Evolutionary conservation across 1,140 invertebrate genomes (phyloP), one percentile per base, ranked within the genome.

Genomic region (Zaprionus inermis): DNA sequence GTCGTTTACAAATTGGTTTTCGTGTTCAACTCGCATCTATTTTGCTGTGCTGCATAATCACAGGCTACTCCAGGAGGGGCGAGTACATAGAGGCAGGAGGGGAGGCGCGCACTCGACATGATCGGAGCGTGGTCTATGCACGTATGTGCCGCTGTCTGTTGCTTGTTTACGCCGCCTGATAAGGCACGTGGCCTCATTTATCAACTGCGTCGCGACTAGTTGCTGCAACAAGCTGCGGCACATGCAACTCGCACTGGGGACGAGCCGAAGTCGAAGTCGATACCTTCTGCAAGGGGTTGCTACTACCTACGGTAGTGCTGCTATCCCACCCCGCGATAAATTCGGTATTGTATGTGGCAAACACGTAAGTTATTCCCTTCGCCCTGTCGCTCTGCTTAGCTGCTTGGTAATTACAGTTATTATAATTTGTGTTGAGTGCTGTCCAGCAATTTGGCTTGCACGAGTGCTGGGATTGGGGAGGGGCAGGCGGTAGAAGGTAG

Each of bases 151-250:
- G 73, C 49, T 44, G 59, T 79, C 60, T 68, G 67, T 51, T 61
- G 82, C 79, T 88, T 84, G 84, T 89, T 77, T 84, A 75, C 76
- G 58, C 72, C 70, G 52, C 56, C 72, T 78, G 84, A 89, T 89
- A 89, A 89, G 84, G 84, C 84, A 89, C 84, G 84, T 89, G 84
- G 85, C 84, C 81, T 81, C 84, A 89, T 89, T 88, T 88, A 84
- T 88, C 85, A 89, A 83, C 12, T 61, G 70, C 70, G 74, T 30
- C 61, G 46, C 66, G 71, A 75, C 78, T 71, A 75, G 75, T 74
- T 78, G 75, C 81, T 71, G 72, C 79, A 84, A 85, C 81, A 81
- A 32, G 30, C 30, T 80, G 78, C 81, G 66, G 68, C 78, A 44
- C 38, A 81, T 85, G 81, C 81, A 84, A 85, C 80, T 70, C 71